These are phyloP conservation scores for Drosophila athabasca DNA, from an alignment of 1,140 invertebrate genomes.

Conservation along the genomic window DNA sequence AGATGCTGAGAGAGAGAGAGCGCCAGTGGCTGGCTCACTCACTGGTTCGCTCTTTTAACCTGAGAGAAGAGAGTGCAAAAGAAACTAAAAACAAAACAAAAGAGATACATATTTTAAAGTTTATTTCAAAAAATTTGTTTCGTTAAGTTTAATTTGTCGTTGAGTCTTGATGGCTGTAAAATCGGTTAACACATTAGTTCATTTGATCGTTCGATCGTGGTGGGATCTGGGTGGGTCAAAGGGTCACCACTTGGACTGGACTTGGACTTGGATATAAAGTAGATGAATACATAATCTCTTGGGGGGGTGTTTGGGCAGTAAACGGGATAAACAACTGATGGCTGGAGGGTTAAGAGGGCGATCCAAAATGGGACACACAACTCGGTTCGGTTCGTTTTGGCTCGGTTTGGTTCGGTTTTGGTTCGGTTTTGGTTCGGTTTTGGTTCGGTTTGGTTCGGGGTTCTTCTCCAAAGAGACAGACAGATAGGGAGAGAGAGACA, in stretches of 20 bases:
- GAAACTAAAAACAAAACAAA: conserved; percentile 74
- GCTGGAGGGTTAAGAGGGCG: conserved; percentile 10
- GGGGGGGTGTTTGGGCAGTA: conserved; percentile 38
- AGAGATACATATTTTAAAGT: conserved; percentile 62
- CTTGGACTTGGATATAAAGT: conserved; percentile 39
- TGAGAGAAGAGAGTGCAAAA: conserved; percentile 80
- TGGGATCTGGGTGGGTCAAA: conserved; percentile 7
- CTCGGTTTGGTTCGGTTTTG: too few species aligned
- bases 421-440: not conserved
- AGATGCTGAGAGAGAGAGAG: conserved; percentile 52
- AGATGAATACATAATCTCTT: conserved; percentile 40
- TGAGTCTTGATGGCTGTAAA: conserved; percentile 61
- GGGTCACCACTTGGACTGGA: conserved; percentile 55
- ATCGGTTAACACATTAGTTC: conserved; percentile 70
- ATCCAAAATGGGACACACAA: conserved; percentile 42
- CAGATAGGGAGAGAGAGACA: conserved; percentile 19
- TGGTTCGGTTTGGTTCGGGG: conserved; percentile 8
- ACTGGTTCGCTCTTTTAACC: conserved; percentile 65
- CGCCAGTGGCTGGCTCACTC: conserved; percentile 41
- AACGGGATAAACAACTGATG: conserved; percentile 9
- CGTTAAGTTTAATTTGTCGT: conserved; percentile 46
- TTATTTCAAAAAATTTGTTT: conserved; percentile 56
- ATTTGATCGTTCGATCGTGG: conserved; percentile 28
- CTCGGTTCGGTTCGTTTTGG: conserved; percentile 18
- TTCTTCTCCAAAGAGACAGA: conserved; percentile 22